Conservation (phyloP, 2,113 vertebrate species). For the Danio rerio region GRCz12tu NC_133194.1:12570501-12571000, state of each 20-base stretch:
- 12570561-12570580: not conserved
- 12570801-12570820: not conserved
- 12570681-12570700: conserved; percentile 43
- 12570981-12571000: not conserved
- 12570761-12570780: not conserved
- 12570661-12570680: conserved; percentile 27
- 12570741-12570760: conserved; percentile 27
- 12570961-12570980: conserved; percentile 4
- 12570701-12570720: conserved; percentile 19
- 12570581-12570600: not conserved
- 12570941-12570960: not conserved
- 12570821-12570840: conserved; percentile 19
- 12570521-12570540: not conserved
- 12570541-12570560: not conserved
- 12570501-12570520: not conserved
- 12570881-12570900: conserved; percentile 11
- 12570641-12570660: conserved; percentile 25
- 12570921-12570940: conserved; percentile 16
- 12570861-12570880: conserved; percentile 26
- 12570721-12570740: conserved; percentile 8
- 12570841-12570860: not conserved
- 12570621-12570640: conserved; percentile 12
- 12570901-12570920: not conserved
- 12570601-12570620: not conserved
- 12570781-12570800: conserved; percentile 16